Percentiles rank a stretch among this genome's conserved stretches.
Evolutionary conservation across 2,888 invertebrate genomes (phyloP).

Genomic region (Helicoverpa assulta): DNA sequence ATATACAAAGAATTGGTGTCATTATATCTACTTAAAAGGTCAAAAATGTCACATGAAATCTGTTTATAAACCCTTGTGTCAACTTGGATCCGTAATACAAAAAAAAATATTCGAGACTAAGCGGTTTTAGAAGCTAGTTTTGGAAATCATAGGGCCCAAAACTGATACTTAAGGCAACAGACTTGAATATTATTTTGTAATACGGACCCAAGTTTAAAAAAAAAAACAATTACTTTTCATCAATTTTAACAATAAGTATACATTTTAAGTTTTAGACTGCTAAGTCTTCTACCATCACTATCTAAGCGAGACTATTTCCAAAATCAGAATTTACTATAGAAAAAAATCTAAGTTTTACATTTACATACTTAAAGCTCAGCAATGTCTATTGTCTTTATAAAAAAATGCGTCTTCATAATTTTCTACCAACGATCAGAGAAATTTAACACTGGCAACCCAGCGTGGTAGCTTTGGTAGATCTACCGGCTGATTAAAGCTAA

Average conservation of each 20-base stretch:
- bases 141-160: not conserved
- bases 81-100: not conserved
- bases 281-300: slow-evolving; percentile 30
- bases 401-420: slow-evolving; percentile 63
- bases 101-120: not conserved
- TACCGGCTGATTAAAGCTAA: slow-evolving; percentile 77
- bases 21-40: slow-evolving; percentile 16
- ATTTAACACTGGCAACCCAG: slow-evolving; percentile 79
- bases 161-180: not conserved
- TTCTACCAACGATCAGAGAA: slow-evolving; percentile 67
- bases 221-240: slow-evolving; percentile 41
- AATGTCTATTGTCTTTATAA: slow-evolving; percentile 69
- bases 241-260: slow-evolving; percentile 21
- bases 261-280: slow-evolving; percentile 12
- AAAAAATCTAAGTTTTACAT: slow-evolving; percentile 6
- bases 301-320: slow-evolving; percentile 42
- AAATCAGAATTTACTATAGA: slow-evolving; percentile 27
- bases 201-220: slow-evolving; percentile 9
- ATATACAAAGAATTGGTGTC: slow-evolving; percentile 23
- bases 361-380: slow-evolving; percentile 66
- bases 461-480: slow-evolving; percentile 76
- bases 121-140: not conserved
- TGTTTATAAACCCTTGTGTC: not conserved
- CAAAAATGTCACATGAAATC: slow-evolving; percentile 7
- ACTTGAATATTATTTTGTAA: not conserved